Evolutionary conservation across 2,797 vertebrate species (phyloP), one percentile per base, ranked within the genome.

Genomic region (Peromyscus eremicus): DNA sequence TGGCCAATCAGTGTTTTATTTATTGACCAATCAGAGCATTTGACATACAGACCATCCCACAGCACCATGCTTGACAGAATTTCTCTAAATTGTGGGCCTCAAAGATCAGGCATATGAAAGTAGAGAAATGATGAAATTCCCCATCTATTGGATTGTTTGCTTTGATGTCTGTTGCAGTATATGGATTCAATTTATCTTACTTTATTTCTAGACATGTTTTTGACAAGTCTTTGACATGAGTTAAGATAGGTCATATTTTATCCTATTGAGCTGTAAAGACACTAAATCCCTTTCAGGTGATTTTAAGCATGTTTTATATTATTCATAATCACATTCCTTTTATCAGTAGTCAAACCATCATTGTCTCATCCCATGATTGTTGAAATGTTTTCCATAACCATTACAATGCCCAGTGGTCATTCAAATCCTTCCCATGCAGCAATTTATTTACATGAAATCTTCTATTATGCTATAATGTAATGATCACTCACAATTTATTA

Each of bases 371-470:
- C 23, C 9, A 27, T 40, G 19, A 27, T 70, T 95, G 8, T 46
- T 96, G 43, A 86, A 86, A 85, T 91, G 37, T 64, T 62, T 92
- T 57, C n/a, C 60, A 52, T 77, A 93, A 95, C 92, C 77, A 49
- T 81, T 94, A 62, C 8, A 92, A 25, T 79, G 16, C 11, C 46
- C 34, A 62, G 17, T 86, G 89, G 89, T 91, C 10, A 86, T 94
- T 85, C 23, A 87, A 92, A 85, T 62, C 12, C 13, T 71, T 95
- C 62, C 43, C 25, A 82, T 34, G 1, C n/a, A 84, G 23, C 12
- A 57, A 79, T 13, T 83, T 29, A 92, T 66, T 92, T 89, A 75
- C 29, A 68, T 76, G 12, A 89, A 94, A 87, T 81, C 27, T 94
- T 94, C 76, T 71, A 93, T 52, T 81, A 89, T 87, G 32, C 77